phyloP scores from a whole-genome alignment of 2,797 vertebrate genomes.

The Pipistrellus pygmaeus region DNA sequence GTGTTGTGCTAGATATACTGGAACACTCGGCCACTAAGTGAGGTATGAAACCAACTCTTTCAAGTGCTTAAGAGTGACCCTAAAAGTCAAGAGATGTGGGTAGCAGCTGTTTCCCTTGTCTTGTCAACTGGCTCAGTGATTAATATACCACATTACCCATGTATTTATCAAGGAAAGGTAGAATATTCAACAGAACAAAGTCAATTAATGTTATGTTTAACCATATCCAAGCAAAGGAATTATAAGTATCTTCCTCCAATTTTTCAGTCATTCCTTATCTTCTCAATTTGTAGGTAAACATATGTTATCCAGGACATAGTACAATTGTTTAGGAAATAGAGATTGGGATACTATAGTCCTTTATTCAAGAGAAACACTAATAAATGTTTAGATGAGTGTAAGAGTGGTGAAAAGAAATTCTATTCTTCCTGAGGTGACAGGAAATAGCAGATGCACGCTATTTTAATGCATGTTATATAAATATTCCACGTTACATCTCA shows the following conservation, averaged over 20 bases:
- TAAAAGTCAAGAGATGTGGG: not conserved
- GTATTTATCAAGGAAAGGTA: constrained; percentile 6
- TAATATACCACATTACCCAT: not conserved
- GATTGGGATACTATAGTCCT: not conserved
- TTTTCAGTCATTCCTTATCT: not conserved
- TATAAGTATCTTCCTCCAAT: not conserved
- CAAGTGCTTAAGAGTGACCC: not conserved
- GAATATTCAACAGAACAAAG: not conserved
- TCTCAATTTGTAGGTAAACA: constrained; percentile 10
- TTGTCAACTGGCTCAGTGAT: not conserved
- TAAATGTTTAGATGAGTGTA: constrained; percentile 1
- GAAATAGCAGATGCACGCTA: not conserved
- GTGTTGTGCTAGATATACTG: not conserved
- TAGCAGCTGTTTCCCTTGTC: not conserved
- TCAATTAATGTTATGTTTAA: not conserved
- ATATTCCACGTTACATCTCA: not conserved
- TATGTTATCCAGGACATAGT: not conserved
- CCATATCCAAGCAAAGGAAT: not conserved
- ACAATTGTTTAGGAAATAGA: not conserved
- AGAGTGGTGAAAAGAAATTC: not conserved
- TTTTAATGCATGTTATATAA: not conserved
- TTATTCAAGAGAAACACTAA: constrained; percentile 22
- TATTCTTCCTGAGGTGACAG: not conserved
- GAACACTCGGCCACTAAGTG: not conserved
- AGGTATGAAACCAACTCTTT: not conserved